Evolutionary conservation across 2,888 invertebrate genomes (phyloP), one percentile per base, ranked within the genome.

Genomic region (Urechis unicinctus): DNA sequence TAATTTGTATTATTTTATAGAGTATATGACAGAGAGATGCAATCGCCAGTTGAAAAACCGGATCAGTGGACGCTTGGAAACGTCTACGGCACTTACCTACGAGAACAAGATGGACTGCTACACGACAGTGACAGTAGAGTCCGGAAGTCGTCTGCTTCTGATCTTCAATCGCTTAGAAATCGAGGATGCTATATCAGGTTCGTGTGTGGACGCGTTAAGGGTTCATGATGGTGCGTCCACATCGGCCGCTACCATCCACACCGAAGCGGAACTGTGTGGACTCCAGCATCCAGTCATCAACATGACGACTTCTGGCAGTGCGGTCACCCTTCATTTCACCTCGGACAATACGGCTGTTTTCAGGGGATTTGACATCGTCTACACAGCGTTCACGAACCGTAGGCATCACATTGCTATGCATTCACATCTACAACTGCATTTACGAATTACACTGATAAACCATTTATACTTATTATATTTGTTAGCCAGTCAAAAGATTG

Each of bases 331-430:
- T 21, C 13, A 13, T 21, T 50, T 55, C 31, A 25, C 17, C n/a
- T 26, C 22, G 17, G 55, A 55, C 45, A 29, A 42, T 45, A 43
- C 26, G 17, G 55, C 50, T 4, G 30, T 50, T 1, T 50, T 44
- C n/a, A 26, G 55, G 17, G 55, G 55, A n/a, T 55, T 55, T 22
- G 55, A 50, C 3, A 3, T 55, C 26, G 44, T 44, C 29, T 55
- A 55, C 45, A 44, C 50, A 30, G 50, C 25, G 24, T 55, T 44
- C 44, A 51, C 28, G n/a, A n/a, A n/a, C n/a, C n/a, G n/a, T n/a
- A n/a, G n/a, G n/a, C n/a, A n/a, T n/a, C n/a, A n/a, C n/a, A n/a
- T n/a, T n/a, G n/a, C n/a, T n/a, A n/a, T n/a, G n/a, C n/a, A n/a
- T n/a, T n/a, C n/a, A n/a, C n/a, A n/a, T n/a, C n/a, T n/a, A n/a